Evolutionary conservation across 2,113 vertebrate species (phyloP), one percentile per base, ranked within the genome.

Genomic region (Tretioscincus oriximinensis): DNA sequence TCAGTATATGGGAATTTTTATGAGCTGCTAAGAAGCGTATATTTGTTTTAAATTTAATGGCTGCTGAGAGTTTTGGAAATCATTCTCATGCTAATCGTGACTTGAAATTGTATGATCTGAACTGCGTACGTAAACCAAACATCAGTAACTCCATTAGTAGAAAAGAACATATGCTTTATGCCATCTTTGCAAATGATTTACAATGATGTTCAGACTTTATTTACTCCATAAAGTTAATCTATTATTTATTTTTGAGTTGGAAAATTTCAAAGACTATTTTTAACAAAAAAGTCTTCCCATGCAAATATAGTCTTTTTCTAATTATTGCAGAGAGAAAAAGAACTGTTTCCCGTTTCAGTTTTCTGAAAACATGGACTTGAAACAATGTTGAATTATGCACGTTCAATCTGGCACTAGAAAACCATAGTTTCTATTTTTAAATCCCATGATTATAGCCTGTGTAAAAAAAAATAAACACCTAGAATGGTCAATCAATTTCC

Each of bases 111-210:
- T 49, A 77, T 78, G 76, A 76, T 80, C 4, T 87, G 73, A 83
- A 82, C 45, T 77, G 80, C 69, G 49, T 78, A 65, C 69, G 73
- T 85, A 86, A 76, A 88, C 69, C 73, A 64, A 85, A 86, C 86
- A 88, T 88, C 87, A 89, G 86, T 69, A 81, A 80, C 70, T 66
- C 61, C 71, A 11, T 47, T 73, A 88, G 73, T 54, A 76, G 71
- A 76, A 88, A 87, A 79, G 61, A 87, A 84, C 88, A 89, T 86
- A 85, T 89, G 83, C 7, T 47, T 90, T 86, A 86, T 77, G 87
- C 9, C 22, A 80, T 61, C 75, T 12, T 85, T 87, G 74, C 81
- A 88, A 92, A 73, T 65, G 78, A 74, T 84, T 80, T 74, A 86
- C 75, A 79, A 85, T 81, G 61, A 83, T 82, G 72, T 70, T 18